These are phyloP conservation scores for Tetramorium parvispinum DNA, from an alignment of 1,140 invertebrate species.

Conservation along the genomic window DNA sequence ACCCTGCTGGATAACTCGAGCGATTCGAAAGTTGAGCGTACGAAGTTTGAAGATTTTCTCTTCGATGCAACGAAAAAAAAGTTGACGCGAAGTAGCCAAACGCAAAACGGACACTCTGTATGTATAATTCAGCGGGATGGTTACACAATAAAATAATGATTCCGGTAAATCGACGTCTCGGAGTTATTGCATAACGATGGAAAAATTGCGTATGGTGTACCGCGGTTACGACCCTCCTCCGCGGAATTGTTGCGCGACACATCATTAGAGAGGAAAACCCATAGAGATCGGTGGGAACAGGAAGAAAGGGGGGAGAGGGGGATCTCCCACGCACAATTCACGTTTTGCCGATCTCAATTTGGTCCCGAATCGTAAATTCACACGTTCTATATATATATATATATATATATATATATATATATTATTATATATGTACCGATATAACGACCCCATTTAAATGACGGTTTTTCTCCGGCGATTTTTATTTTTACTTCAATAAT, in stretches of 20 bases:
- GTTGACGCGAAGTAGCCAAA: neutral
- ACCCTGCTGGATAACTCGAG: neutral
- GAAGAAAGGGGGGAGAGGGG: neutral
- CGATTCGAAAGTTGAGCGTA: neutral
- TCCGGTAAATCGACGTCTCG: slow-evolving; percentile 8
- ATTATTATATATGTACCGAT: neutral
- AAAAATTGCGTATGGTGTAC: slow-evolving; percentile 2
- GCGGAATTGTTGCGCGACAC: neutral
- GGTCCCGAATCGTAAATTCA: neutral
- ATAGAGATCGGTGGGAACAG: neutral
- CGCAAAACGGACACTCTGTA: neutral
- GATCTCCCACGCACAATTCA: neutral
- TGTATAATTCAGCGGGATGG: slow-evolving; percentile 21
- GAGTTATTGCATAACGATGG: neutral
- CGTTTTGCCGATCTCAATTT: neutral
- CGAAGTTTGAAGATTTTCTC: neutral
- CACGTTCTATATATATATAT: no score
- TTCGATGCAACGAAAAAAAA: neutral
- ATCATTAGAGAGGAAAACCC: neutral
- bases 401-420: no score
- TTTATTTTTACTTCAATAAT: neutral
- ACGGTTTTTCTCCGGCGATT: neutral
- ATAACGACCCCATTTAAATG: neutral
- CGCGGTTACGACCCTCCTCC: neutral
- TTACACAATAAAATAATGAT: slow-evolving; percentile 29